Evolutionary conservation across 2,113 vertebrate genomes (phyloP), one percentile per base, ranked within the genome.

Genomic region (Addax nasomaculatus): DNA sequence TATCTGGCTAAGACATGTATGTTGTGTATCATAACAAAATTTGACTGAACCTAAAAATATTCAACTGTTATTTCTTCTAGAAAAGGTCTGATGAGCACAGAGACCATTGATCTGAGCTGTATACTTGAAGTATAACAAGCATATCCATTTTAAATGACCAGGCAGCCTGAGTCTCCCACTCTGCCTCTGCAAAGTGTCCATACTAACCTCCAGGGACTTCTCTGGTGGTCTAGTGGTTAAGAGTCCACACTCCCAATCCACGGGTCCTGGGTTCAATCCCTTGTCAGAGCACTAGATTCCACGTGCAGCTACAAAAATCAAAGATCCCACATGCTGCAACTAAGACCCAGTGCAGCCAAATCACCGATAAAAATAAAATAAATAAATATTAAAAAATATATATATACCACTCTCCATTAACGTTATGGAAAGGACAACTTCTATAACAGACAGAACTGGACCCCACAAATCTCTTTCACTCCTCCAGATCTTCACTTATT

Each of bases 1-100:
- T 45, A 87, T 80, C 39, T 92, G 64, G 30, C 45, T 93, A 62
- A 92, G 58, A 79, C 21, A 76, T 78, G 16, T 51, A 89, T 86
- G 36, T 43, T 33, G 45, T 51, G 3, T 7, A 23, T 93, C 90
- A 92, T 62, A 91, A 84, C 49, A 95, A 87, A 67, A 85, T 85
- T 76, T 73, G 27, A 76, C 49, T 85, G 7, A 85, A 15, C 51
- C 55, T 90, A 67, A 94, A 97, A 97, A 49, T 39, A 92, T 39
- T 17, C 51, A 73, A 15, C 30, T 2, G 1, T 92, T 27, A 93
- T 33, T 78, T 17, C 53, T 36, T 19, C 55, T 39, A 88, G 43
- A 64, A 19, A 39, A 85, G 76, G 47, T 16, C 17, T 70, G n/a
- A 70, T 85, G 39, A 86, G 80, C 1, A n/a, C 13, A 85, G n/a